Evolutionary conservation across 2,113 vertebrate species (phyloP).

Genomic region (Bostrychus sinensis): DNA sequence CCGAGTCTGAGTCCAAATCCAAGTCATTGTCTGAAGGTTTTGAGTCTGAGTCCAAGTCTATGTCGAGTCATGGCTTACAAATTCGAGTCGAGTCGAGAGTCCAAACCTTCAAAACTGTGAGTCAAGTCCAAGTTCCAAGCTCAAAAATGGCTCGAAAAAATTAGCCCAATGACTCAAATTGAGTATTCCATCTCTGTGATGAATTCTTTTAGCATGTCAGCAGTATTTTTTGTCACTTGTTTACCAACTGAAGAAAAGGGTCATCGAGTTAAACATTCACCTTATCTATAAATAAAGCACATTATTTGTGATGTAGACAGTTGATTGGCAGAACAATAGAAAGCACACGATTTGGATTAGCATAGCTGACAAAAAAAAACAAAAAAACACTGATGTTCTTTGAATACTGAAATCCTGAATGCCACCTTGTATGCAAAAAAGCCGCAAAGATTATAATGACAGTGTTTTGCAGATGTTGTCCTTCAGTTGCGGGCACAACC

Average conservation of each 20-base stretch:
- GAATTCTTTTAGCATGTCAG: not conserved
- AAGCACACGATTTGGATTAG: constrained; percentile 28
- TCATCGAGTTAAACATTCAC: constrained; percentile 12
- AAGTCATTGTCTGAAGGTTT: too few species aligned
- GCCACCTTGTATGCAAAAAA: constrained; percentile 8
- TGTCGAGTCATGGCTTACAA: too few species aligned
- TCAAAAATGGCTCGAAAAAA: too few species aligned
- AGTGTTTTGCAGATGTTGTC: constrained; percentile 30
- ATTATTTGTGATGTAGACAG: constrained; percentile 17
- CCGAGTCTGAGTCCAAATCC: too few species aligned
- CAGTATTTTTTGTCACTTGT: constrained; percentile 39
- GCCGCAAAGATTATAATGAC: constrained; percentile 34
- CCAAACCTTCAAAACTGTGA: too few species aligned
- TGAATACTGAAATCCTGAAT: constrained; percentile 13
- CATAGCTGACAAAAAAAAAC: constrained; percentile 21
- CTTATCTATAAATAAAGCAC: constrained; percentile 22
- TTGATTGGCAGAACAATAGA: constrained; percentile 53
- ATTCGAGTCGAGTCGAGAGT: too few species aligned
- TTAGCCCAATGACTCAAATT: not conserved
- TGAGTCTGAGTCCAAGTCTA: too few species aligned
- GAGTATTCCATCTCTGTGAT: not conserved
- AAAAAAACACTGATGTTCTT: constrained; percentile 13
- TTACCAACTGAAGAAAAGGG: constrained; percentile 14
- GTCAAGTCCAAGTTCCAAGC: too few species aligned
- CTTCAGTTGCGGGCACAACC: constrained; percentile 45